Conservation (phyloP, 2,113 vertebrate species). For the Suncus etruscus region DNA sequence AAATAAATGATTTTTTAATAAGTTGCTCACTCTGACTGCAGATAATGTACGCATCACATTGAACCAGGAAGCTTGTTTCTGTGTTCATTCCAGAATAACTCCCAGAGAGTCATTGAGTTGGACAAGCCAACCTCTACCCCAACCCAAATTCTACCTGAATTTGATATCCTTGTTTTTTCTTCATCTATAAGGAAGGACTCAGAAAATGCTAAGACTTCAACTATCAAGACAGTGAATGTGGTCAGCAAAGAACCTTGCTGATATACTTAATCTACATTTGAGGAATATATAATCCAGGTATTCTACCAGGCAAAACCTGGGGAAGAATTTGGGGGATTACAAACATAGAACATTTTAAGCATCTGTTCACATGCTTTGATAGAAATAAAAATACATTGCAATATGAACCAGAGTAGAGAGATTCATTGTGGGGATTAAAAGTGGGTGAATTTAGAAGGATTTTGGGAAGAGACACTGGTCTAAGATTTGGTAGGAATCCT, state of each 20-base stretch:
- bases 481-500: not conserved
- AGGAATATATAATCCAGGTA: not conserved
- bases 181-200: not conserved
- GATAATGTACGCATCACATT: not conserved
- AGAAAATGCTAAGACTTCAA: not conserved
- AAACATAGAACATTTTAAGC: not conserved
- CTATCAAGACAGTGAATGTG: not conserved
- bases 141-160: not conserved
- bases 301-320: not conserved
- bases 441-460: not conserved
- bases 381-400: not conserved
- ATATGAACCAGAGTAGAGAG: not conserved
- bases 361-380: not conserved
- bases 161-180: not conserved
- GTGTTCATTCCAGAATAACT: not conserved
- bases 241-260: not conserved
- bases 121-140: accelerated
- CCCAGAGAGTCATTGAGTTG: not conserved
- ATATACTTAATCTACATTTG: not conserved
- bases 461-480: not conserved
- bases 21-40: not conserved
- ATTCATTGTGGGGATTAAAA: too few species aligned
- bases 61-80: not conserved
- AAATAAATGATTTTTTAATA: not conserved
- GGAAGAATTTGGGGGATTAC: too few species aligned